Evolutionary conservation across 2,888 invertebrate species (phyloP), one percentile per base, ranked within the genome.

Genomic region (Neuroscelio doddi): DNA sequence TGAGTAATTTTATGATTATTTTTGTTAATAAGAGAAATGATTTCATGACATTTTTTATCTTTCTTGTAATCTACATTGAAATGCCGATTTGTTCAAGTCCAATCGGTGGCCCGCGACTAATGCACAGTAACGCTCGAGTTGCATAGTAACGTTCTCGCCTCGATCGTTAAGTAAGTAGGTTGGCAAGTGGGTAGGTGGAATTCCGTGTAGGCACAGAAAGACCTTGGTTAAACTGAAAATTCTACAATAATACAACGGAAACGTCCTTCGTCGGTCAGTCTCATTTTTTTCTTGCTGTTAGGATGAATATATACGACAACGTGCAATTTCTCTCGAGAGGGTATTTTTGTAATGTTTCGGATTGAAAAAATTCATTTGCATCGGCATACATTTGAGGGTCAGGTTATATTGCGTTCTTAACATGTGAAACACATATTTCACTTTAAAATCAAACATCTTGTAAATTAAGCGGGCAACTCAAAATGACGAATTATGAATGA

Each of bases 221-320:
- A 74, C 74, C 75, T 76, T 76, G 75, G 71, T 76, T 74, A 69
- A 47, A 47, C 68, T 62, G 64, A 66, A 70, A 71, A 71, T 69
- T 63, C 69, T 64, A 68, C 66, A 64, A 70, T 69, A 59, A 68
- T 65, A 63, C 68, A 50, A 26, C 62, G 50, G 62, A 62, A 66
- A 66, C 62, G 62, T 55, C 66, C 66, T 66, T 66, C 66, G 62
- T 42, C 62, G 58, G 50, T 62, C 62, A 36, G 38, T 41, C 53
- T 21, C 21, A 14, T 44, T 44, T 52, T 42, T 52, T 44, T 10
- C 12, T 5, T 2, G 26, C 41, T n/a, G n/a, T n/a, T n/a, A n/a
- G n/a, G n/a, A n/a, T n/a, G n/a, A n/a, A n/a, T n/a, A n/a, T n/a
- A n/a, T n/a, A n/a, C n/a, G n/a, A n/a, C n/a, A 10, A 12, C 41